Evolutionary conservation across 1,140 invertebrate genomes (phyloP), one percentile per base, ranked within the genome.

Genomic region (Berghia stephanieae): DNA sequence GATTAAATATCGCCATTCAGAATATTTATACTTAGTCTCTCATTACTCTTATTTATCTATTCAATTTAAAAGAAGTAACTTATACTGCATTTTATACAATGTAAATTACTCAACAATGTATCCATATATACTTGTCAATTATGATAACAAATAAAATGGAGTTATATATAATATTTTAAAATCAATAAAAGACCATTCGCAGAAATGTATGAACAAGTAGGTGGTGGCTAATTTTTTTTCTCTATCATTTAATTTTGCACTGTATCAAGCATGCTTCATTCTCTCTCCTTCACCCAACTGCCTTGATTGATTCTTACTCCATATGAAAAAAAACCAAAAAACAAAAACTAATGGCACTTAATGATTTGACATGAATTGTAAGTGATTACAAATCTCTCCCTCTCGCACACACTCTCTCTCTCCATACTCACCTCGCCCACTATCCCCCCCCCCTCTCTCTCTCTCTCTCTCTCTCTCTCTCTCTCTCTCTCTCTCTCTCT

Each of bases 401-500:
- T 71, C 21, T 44, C n/a, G 5, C 21, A 18, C 16, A 18, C 34
- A 16, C 21, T 71, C 31, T 44, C 40, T 57, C 24, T 57, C 31
- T 36, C 49, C 38, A 42, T 57, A n/a, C 18, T n/a, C 40, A 10
- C 16, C 27, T 46, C 21, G 3, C 52, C 34, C 38, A 18, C 49
- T 6, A 4, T 38, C 31, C 21, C 63, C 21, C 34, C 27, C 31
- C 34, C 38, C 38, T 67, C 27, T 34, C 31, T 34, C 31, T 36
- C 31, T 71, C 36, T 71, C 69, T 71, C 36, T 71, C 69, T 71
- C 43, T 44, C 69, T 71, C 21, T 8, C 38, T 40, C 52, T 75
- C 57, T 75, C 57, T 66, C 38, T 49, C 70, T 43, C 55, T 79
- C 57, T 77, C 55, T 79, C 49, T 77, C 73, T 77, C 31, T 78